A percentile compares a stretch with the other conserved stretches of the same genome.
phyloP scores from a whole-genome alignment of 2,888 invertebrate species.

The Rutpela maculata region DNA sequence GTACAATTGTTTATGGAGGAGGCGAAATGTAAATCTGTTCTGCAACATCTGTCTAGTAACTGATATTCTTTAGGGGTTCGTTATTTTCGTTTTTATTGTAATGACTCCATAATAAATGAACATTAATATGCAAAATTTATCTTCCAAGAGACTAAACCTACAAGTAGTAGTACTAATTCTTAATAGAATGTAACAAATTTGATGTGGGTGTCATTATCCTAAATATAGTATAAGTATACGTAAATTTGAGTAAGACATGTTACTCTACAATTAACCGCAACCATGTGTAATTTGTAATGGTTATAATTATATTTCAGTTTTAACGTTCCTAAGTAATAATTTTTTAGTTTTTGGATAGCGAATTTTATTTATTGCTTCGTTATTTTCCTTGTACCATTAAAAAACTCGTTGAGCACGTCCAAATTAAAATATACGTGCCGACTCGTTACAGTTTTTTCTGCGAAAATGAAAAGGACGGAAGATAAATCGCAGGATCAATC shows the following conservation, averaged over 20 bases:
- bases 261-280: too few relatives aligned
- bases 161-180: too few relatives aligned
- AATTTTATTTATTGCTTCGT: conserved; percentile 28
- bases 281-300: neutral
- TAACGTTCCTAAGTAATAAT: neutral
- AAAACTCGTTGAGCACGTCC: neutral
- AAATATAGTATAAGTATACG: too few relatives aligned
- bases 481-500: conserved; percentile 61
- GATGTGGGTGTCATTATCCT: too few relatives aligned
- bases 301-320: neutral
- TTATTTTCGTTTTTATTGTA: conserved; percentile 1
- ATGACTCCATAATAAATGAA: neutral
- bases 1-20: conserved; percentile 4
- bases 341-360: neutral
- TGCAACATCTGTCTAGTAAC: neutral
- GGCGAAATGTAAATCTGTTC: conserved; percentile 7
- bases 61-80: conserved; percentile 10
- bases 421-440: conserved; percentile 28
- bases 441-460: neutral
- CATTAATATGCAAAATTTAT: neutral
- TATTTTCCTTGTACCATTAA: conserved; percentile 21
- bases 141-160: neutral
- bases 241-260: too few relatives aligned
- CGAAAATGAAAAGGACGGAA: conserved; percentile 31
- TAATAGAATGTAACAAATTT: too few relatives aligned